phyloP scores from a whole-genome alignment of 2,797 vertebrate genomes.

The Prionace glauca region DNA sequence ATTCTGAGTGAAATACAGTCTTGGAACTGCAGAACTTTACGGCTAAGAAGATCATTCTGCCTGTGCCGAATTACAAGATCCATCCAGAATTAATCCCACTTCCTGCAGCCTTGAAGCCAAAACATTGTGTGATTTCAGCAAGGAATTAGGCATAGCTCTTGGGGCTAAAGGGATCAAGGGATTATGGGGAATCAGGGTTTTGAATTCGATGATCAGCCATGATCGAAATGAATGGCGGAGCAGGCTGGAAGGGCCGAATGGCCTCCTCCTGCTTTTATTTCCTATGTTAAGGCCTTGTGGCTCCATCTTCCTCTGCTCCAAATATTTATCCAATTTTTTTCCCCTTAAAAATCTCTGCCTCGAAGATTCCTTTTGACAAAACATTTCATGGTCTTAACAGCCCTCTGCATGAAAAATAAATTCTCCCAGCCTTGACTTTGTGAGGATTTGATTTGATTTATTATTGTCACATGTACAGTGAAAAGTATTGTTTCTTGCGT shows the following conservation, averaged over 20 bases:
- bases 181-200: no score
- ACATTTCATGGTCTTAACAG: neutral
- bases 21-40: neutral
- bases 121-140: no score
- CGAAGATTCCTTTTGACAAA: neutral
- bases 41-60: neutral
- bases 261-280: no score
- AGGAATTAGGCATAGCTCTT: no score
- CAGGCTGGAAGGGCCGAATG: no score
- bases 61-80: neutral
- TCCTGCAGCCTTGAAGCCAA: neutral
- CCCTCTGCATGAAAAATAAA: neutral
- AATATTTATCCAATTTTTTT: neutral
- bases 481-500: no score
- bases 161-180: no score
- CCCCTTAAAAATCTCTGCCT: neutral
- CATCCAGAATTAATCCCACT: neutral
- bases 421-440: neutral
- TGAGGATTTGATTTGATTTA: neutral
- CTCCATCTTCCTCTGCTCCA: neutral
- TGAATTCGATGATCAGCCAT: no score
- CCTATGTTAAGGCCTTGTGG: no score
- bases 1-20: neutral
- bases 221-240: no score
- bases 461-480: no score